Percentiles rank a stretch among this genome's conserved stretches.
phyloP scores from a whole-genome alignment of 2,113 vertebrate genomes.

The Hemichromis elongatus region DNA sequence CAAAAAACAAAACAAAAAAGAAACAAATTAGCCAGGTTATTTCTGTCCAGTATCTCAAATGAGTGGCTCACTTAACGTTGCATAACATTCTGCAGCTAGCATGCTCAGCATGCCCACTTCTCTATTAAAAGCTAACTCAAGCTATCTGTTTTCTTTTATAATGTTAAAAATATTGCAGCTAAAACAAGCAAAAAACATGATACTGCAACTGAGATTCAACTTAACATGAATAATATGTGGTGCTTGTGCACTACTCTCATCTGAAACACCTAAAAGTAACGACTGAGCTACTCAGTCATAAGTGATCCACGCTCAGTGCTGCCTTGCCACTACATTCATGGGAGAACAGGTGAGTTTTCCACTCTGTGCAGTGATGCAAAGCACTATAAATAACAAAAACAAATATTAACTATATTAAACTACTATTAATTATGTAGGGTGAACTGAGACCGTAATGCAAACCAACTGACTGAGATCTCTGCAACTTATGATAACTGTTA shows the following conservation, averaged over 20 bases:
- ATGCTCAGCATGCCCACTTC: background rate
- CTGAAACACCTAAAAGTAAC: background rate
- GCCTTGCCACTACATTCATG: background rate
- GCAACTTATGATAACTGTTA: background rate
- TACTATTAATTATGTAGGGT: background rate
- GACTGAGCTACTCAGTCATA: background rate
- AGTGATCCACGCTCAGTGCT: background rate
- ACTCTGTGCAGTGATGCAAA: background rate
- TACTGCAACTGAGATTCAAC: background rate
- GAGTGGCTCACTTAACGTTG: background rate
- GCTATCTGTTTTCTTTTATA: background rate
- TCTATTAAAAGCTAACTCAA: background rate
- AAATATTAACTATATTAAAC: background rate
- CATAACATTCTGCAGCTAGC: background rate
- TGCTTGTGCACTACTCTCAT: background rate
- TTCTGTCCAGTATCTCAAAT: background rate
- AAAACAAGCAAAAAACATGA: background rate
- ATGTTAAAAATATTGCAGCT: background rate
- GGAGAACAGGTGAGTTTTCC: background rate
- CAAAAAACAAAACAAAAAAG: background rate
- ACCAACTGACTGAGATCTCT: background rate
- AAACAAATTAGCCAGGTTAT: background rate
- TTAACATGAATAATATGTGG: background rate
- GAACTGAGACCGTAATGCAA: background rate
- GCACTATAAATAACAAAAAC: background rate